Conservation (phyloP, 2,888 invertebrate genomes). For the Neoaliturus tenellus region DNA sequence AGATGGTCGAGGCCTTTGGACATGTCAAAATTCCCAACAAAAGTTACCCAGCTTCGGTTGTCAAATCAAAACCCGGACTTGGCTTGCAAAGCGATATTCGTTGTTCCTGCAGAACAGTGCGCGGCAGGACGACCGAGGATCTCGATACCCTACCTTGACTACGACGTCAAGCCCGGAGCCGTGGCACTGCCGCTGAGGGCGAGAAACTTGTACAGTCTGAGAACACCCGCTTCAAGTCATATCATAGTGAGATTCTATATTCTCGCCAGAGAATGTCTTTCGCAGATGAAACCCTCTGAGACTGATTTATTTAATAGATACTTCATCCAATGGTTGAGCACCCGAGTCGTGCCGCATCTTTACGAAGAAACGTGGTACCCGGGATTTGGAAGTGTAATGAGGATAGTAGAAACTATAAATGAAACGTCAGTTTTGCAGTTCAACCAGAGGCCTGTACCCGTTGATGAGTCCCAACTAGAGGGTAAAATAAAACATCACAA, state of each 20-base stretch:
- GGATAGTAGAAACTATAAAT: constrained; percentile 65
- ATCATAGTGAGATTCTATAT: constrained; percentile 64
- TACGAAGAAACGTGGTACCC: constrained; percentile 64
- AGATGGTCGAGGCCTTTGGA: constrained; percentile 63
- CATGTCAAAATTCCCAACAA: constrained; percentile 61
- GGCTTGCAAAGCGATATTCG: constrained; percentile 39
- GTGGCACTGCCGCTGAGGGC: constrained; percentile 62
- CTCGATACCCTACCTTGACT: constrained; percentile 63
- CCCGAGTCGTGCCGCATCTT: constrained; percentile 57
- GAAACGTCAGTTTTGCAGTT: constrained; percentile 57
- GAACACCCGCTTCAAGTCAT: constrained; percentile 62
- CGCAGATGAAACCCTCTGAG: constrained; percentile 58
- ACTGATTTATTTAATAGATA: constrained; percentile 61
- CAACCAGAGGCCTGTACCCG: no score
- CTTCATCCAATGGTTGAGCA: constrained; percentile 56
- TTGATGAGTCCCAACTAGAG: neutral
- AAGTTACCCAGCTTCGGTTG: constrained; percentile 50
- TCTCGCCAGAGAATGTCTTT: constrained; percentile 62
- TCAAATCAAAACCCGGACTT: neutral
- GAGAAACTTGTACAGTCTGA: constrained; percentile 62
- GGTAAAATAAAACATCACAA: neutral
- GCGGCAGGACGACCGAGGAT: constrained; percentile 49
- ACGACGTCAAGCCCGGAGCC: constrained; percentile 62
- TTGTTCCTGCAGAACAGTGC: constrained; percentile 16
- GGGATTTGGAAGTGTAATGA: constrained; percentile 65